Evolutionary conservation across 2,113 vertebrate genomes (phyloP).

Genomic region (Callorhinus ursinus): DNA sequence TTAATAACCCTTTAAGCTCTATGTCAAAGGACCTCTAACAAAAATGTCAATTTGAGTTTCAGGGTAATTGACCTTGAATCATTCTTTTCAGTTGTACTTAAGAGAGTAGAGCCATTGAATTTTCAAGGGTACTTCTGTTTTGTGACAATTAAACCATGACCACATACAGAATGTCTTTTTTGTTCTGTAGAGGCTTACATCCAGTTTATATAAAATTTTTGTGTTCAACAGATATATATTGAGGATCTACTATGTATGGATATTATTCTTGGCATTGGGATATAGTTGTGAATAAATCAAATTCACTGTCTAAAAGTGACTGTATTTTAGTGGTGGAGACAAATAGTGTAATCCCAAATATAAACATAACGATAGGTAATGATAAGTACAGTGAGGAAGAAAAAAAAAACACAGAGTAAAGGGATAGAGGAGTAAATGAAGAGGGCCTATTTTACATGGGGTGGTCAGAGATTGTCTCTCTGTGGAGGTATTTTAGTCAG

Average conservation of each 20-base stretch:
- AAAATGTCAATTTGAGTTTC: not conserved
- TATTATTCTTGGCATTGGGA: not conserved
- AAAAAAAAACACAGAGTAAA: not conserved
- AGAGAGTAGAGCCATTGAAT: not conserved
- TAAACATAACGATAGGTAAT: not conserved
- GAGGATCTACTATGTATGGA: not conserved
- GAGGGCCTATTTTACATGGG: not conserved
- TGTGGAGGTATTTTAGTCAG: not conserved
- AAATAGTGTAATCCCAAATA: not conserved
- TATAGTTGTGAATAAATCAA: not conserved
- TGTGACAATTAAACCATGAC: not conserved
- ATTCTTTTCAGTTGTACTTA: not conserved
- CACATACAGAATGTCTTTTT: not conserved
- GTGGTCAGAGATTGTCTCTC: not conserved
- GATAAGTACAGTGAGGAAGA: not conserved
- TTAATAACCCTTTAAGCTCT: not conserved
- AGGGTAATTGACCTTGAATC: not conserved
- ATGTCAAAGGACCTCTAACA: not conserved
- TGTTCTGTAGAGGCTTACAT: not conserved
- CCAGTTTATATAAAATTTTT: not conserved
- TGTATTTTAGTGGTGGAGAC: not conserved
- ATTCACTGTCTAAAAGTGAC: not conserved
- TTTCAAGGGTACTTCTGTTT: not conserved
- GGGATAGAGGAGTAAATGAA: not conserved
- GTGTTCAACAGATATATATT: not conserved